Percentiles rank a stretch among this genome's conserved stretches.
Evolutionary conservation across 2,797 vertebrate species (phyloP).

Genomic region (Trachurus trachurus): DNA sequence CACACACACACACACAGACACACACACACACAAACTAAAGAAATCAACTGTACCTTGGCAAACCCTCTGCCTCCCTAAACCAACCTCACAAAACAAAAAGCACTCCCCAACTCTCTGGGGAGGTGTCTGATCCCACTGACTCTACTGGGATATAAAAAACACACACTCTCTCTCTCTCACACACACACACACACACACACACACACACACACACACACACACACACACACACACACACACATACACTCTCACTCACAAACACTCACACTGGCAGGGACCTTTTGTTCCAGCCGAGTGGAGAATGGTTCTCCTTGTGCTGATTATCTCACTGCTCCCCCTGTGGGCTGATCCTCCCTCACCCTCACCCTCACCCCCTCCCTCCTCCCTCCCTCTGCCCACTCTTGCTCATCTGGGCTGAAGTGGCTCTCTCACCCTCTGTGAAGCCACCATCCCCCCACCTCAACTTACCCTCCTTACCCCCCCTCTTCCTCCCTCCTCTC

Average conservation of each 20-base stretch:
- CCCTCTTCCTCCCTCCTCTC: conserved; percentile 11
- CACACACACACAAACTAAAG: neutral
- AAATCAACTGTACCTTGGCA: conserved; percentile 46
- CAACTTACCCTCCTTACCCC: conserved; percentile 8
- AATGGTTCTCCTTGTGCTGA: conserved; percentile 80
- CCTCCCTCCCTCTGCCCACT: conserved; percentile 27
- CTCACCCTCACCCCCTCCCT: neutral
- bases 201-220: conserved; percentile 37
- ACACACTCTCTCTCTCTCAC: conserved; percentile 52
- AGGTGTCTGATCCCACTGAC: conserved; percentile 45
- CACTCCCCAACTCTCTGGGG: conserved; percentile 42
- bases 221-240: conserved; percentile 3
- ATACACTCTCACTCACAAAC: conserved; percentile 45
- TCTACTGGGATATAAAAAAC: conserved; percentile 47
- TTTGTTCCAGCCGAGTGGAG: conserved; percentile 78
- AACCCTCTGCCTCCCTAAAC: conserved; percentile 34
- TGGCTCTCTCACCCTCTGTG: conserved; percentile 60
- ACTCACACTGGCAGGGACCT: conserved; percentile 58
- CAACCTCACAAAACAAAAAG: conserved; percentile 39
- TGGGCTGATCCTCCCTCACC: conserved; percentile 32
- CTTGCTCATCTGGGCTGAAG: conserved; percentile 61
- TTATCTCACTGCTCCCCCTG: conserved; percentile 70
- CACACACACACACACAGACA: conserved; percentile 15
- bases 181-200: conserved; percentile 45
- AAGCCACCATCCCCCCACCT: conserved; percentile 64